Percentiles rank a stretch among this genome's conserved stretches.
Conservation (phyloP, 2,797 vertebrate species). For the Enteromius fasciolatus region DNA sequence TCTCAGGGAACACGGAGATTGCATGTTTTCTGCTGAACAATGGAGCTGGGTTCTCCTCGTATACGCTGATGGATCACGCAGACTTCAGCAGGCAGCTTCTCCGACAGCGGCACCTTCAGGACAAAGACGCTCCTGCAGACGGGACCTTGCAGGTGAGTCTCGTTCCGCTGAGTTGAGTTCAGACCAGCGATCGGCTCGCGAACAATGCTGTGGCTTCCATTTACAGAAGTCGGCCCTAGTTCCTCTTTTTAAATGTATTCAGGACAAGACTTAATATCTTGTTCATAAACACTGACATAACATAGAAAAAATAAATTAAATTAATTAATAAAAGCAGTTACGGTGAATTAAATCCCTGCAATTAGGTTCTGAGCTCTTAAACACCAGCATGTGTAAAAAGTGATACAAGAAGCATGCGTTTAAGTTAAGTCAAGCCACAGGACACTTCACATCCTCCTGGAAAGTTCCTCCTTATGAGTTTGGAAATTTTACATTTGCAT, state of each 20-base stretch:
- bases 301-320: no score
- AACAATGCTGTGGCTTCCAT: neutral
- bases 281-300: neutral
- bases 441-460: neutral
- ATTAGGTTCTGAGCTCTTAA: neutral
- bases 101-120: slow-evolving; percentile 79
- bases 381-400: neutral
- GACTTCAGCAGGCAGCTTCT: slow-evolving; percentile 85
- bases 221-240: slow-evolving; percentile 46
- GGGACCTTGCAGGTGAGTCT: slow-evolving; percentile 55
- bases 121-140: slow-evolving; percentile 29
- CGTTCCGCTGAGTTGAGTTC: neutral
- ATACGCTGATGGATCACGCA: slow-evolving; percentile 91
- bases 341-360: neutral
- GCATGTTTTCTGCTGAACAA: slow-evolving; percentile 88
- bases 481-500: neutral
- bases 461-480: neutral
- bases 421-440: neutral
- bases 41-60: slow-evolving; percentile 92
- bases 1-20: slow-evolving; percentile 86
- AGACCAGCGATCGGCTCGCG: neutral
- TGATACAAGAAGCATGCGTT: neutral
- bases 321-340: neutral
- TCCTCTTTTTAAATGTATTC: neutral
- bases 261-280: neutral